phyloP scores from a whole-genome alignment of 2,888 invertebrate genomes.

The Calephelis perditalis region DNA sequence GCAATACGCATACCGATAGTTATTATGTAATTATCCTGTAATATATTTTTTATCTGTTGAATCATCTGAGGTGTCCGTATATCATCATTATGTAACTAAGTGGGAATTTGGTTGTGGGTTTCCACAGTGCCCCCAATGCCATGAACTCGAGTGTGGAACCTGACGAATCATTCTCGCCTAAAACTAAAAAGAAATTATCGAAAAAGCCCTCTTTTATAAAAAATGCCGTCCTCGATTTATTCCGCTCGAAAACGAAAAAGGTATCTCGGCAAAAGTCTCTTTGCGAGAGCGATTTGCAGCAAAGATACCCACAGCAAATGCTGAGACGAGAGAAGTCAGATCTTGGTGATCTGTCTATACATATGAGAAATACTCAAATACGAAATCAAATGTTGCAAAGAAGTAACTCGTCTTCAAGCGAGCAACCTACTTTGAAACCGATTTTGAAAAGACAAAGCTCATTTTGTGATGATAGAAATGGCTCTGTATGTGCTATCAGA shows the following conservation, averaged over 20 bases:
- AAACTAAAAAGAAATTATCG: constrained; percentile 77
- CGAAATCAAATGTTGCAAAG: constrained; percentile 70
- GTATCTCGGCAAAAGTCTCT: constrained; percentile 73
- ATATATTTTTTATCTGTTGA: constrained; percentile 36
- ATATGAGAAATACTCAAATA: constrained; percentile 64
- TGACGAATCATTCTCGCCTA: constrained; percentile 73
- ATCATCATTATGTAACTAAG: constrained; percentile 70
- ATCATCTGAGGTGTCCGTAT: constrained; percentile 52
- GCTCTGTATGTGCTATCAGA: constrained; percentile 64
- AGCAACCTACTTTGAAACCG: constrained; percentile 66
- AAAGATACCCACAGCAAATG: constrained; percentile 53
- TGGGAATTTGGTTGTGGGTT: constrained; percentile 75
- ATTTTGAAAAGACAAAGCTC: constrained; percentile 72
- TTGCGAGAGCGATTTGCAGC: constrained; percentile 68
- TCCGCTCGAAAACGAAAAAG: constrained; percentile 75
- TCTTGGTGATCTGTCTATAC: constrained; percentile 59
- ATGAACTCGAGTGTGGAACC: constrained; percentile 73
- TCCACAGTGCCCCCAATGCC: constrained; percentile 73
- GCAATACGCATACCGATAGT: constrained; percentile 2
- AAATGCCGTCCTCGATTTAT: constrained; percentile 73
- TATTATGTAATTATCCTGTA: constrained; percentile 17
- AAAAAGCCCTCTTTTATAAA: constrained; percentile 77
- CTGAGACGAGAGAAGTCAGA: constrained; percentile 71
- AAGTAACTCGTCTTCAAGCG: constrained; percentile 72
- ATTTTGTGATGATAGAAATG: constrained; percentile 69